Conservation (phyloP, 30 jellyfish, hydroid and myxozoan species). For the Calvadosia cruxmelitensis region DNA sequence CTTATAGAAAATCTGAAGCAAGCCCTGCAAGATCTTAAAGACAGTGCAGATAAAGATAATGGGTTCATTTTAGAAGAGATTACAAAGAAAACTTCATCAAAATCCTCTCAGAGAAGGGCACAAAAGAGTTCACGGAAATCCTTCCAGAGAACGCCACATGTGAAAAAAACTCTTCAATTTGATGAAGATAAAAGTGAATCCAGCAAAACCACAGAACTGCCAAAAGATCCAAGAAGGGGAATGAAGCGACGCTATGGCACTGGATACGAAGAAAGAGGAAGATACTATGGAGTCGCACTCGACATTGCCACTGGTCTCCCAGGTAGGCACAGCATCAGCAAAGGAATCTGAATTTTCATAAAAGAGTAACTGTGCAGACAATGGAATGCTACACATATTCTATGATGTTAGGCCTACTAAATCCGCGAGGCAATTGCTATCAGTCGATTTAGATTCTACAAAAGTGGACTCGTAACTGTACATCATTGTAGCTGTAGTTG, state of each 20-base stretch:
- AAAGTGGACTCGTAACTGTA: no score
- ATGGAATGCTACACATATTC: no score
- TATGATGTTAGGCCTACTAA: no score
- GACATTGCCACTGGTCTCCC: constrained; percentile 4
- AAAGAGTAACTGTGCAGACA: no score
- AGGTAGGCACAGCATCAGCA: no score
- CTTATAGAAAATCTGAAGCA: constrained; percentile 3
- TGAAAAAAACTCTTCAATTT: background rate
- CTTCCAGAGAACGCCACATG: background rate
- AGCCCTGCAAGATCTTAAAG: constrained; percentile 8
- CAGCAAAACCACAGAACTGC: background rate
- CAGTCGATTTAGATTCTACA: no score
- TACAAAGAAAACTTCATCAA: background rate
- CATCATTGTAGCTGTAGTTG: no score
- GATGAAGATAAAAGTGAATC: background rate
- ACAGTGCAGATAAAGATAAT: constrained; percentile 21
- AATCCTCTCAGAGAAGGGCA: no score
- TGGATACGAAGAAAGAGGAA: background rate
- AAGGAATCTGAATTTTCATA: no score
- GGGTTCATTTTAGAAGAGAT: constrained; percentile 18
- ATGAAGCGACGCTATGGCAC: constrained; percentile 3
- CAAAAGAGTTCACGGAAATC: no score
- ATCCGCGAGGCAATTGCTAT: no score
- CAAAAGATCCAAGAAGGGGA: background rate
- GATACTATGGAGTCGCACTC: background rate